These are phyloP conservation scores for Chelonus formosanus DNA, from an alignment of 2,888 invertebrate species.

Conservation along the genomic window DNA sequence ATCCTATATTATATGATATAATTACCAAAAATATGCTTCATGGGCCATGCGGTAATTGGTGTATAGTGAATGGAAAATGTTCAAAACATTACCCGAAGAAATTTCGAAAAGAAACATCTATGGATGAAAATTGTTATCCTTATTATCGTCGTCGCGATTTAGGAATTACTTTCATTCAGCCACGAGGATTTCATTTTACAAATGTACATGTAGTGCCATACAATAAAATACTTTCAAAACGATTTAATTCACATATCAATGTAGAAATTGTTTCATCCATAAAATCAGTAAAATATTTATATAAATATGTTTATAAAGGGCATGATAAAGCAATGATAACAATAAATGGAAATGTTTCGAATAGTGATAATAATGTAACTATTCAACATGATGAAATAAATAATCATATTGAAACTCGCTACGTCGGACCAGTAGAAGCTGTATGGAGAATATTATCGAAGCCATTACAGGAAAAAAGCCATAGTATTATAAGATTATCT, in stretches of 20 bases:
- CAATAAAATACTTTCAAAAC: background rate
- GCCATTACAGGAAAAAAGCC: background rate
- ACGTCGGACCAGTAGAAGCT: slow-evolving; percentile 2
- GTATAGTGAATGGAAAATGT: slow-evolving; percentile 16
- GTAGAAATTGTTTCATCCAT: background rate
- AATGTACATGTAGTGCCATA: slow-evolving; percentile 5
- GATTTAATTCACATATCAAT: slow-evolving; percentile 7
- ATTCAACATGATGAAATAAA: background rate
- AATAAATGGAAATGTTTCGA: background rate
- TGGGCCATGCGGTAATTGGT: slow-evolving; percentile 50
- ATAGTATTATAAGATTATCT: background rate
- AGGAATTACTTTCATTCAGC: slow-evolving; percentile 29
- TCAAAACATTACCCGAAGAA: slow-evolving; percentile 21
- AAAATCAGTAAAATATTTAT: background rate
- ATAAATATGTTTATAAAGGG: slow-evolving; percentile 9
- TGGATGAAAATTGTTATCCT: slow-evolving; percentile 26
- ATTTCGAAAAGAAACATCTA: slow-evolving; percentile 36
- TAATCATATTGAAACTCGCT: background rate
- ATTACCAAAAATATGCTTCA: slow-evolving; percentile 56
- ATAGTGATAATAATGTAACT: background rate
- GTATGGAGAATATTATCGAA: background rate
- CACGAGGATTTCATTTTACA: background rate
- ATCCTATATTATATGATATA: slow-evolving; percentile 49
- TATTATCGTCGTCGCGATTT: slow-evolving; percentile 28
- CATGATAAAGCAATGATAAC: background rate